Evolutionary conservation across 2,888 invertebrate genomes (phyloP), one percentile per base, ranked within the genome.

Genomic region (Druceiella hillmani): DNA sequence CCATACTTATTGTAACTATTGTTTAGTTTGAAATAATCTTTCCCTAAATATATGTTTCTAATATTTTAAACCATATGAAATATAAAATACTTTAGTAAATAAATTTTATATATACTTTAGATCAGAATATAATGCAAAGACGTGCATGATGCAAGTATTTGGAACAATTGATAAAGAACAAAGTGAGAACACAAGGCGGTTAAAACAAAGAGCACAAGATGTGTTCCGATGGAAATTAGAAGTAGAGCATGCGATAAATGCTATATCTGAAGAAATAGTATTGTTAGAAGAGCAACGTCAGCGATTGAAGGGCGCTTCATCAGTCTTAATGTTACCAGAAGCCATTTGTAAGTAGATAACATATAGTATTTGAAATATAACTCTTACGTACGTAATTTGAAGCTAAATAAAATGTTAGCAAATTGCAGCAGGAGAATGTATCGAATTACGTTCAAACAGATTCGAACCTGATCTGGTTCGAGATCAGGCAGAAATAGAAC

Each of bases 221-320:
- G 69, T 88, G 36, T 78, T 79, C 50, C 74, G 81, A 49, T 87
- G 84, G 84, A 87, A 86, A 63, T 76, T 74, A 11, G 84, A 86
- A 52, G 64, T 88, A 13, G 85, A 86, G 54, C 72, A 75, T 38
- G 77, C 83, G 6, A 79, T 84, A 45, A 72, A 70, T 42, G 77
- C 78, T 1, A 79, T 83, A 46, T 75, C 78, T 1, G 78, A 83
- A 46, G 87, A 88, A 62, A 79, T 87, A 3, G 73, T 75, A 42
- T 58, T 74, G 14, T 61, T 86, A 43, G 84, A 85, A 60, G 75
- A 76, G 36, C 80, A 86, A 52, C 68, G 81, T 33, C 71, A 76
- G 40, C 67, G 85, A 3, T 60, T 87, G 14, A 83, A 83, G 52
- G 66, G 79, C 41, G 82, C 86, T 1, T 60, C 79, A 3, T 74